Base-by-base conservation (phyloP, 1,140 invertebrate genomes). In the Neoseiulus cucumeris region DNA sequence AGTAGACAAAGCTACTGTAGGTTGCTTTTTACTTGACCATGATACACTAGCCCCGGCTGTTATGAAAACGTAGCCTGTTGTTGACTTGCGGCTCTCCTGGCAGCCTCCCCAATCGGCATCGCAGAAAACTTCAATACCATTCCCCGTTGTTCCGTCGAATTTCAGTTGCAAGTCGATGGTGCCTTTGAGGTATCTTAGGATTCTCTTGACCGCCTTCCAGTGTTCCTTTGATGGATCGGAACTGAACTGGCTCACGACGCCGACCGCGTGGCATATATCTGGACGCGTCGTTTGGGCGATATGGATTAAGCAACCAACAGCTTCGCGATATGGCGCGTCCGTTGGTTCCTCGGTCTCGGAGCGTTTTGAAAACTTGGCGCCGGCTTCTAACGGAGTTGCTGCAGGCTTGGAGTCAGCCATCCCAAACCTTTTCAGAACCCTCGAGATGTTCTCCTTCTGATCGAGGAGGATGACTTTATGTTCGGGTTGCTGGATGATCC, bases 11-110 rank as follows among this genome's bases (percentile, higher is more conserved):
- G n/a, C n/a, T n/a, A n/a, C n/a, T n/a, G n/a, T n/a, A n/a, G n/a
- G n/a, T n/a, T n/a, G n/a, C n/a, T n/a, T 78, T 33, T 73, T 77
- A 68, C 77, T 76, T 71, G 77, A 75, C 69, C 77, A 81, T n/a
- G 75, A 75, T 65, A 79, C 76, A 47, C 77, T 73, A 28, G 74
- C n/a, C 64, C 76, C 67, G 47, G 67, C 70, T 47, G 75, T 42
- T 42, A 70, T 66, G 65, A 74, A 74, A 0, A 74, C 64, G 68
- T 71, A 75, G 0, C 77, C 75, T 28, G 71, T 74, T n/a, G 67
- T n/a, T n/a, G n/a, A n/a, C n/a, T n/a, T n/a, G n/a, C n/a, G n/a
- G n/a, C n/a, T n/a, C n/a, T n/a, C n/a, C 73, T 14, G 74, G 71
- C 47, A 42, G 1, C 66, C 66, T 14, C 66, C 66, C 55, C 55